Conservation (phyloP, 2,113 vertebrate genomes). For the Heterochromis multidens region DNA sequence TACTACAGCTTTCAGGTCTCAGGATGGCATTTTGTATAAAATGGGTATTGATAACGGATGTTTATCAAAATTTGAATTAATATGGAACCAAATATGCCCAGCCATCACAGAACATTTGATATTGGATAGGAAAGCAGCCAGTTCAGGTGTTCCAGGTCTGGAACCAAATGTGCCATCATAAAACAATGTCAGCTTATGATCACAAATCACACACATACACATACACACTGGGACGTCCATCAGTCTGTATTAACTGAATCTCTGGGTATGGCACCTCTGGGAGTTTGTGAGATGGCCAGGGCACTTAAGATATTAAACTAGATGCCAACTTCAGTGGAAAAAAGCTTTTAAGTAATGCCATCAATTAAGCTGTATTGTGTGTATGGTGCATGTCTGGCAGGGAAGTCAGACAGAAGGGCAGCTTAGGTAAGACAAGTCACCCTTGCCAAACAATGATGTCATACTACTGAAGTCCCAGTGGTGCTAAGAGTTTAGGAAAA, state of each 20-base stretch:
- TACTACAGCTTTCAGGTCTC: not conserved
- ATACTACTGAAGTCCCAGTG: not conserved
- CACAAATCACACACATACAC: not conserved
- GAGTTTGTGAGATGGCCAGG: not conserved
- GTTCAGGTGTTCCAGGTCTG: not conserved
- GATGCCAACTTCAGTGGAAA: slow-evolving; percentile 22
- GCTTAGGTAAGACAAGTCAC: not conserved
- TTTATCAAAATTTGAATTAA: not conserved
- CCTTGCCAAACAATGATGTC: slow-evolving; percentile 7
- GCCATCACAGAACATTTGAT: not conserved
- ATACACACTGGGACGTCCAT: not conserved
- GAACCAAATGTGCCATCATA: not conserved
- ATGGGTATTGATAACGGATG: not conserved
- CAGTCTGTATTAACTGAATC: slow-evolving; percentile 10
- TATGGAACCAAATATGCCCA: not conserved
- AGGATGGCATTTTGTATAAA: accelerated
- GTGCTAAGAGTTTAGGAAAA: not conserved
- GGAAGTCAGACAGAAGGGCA: slow-evolving; percentile 3
- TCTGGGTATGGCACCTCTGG: slow-evolving; percentile 16
- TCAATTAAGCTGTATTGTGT: slow-evolving; percentile 16
- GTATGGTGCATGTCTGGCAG: not conserved
- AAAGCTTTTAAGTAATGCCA: slow-evolving; percentile 23
- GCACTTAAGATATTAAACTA: slow-evolving; percentile 34
- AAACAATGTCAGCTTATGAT: not conserved
- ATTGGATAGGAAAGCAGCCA: not conserved